Conservation (phyloP, 2,797 vertebrate genomes). For the Kryptolebias ocellatus region DNA sequence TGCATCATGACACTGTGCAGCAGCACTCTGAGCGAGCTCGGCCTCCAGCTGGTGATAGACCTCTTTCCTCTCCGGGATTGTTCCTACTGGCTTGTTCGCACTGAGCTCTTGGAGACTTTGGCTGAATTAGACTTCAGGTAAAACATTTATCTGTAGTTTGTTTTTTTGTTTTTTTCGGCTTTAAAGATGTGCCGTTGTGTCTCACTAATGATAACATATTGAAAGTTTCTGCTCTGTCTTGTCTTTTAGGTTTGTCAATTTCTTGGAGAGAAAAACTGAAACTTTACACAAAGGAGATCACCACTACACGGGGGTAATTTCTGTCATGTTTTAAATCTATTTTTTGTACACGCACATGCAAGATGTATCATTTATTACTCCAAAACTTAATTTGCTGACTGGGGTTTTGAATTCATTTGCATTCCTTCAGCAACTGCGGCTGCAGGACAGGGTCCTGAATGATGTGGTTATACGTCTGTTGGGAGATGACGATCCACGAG, state of each 20-base stretch:
- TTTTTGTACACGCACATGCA: background rate
- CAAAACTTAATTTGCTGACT: background rate
- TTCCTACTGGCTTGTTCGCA: constrained; percentile 96
- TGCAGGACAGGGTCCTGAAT: constrained; percentile 91
- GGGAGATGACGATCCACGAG: constrained; percentile 95
- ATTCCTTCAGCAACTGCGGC: constrained; percentile 82
- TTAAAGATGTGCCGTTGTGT: background rate
- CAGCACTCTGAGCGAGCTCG: constrained; percentile 90
- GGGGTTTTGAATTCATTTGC: background rate
- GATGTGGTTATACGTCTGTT: constrained; percentile 89
- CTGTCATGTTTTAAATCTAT: background rate
- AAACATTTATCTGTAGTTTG: constrained; percentile 1
- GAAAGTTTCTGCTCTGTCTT: background rate
- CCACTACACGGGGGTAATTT: constrained; percentile 92
- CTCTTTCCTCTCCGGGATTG: constrained; percentile 89
- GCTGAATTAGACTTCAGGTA: constrained; percentile 96
- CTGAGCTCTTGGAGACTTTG: constrained; percentile 93
- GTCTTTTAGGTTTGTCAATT: constrained; percentile 86
- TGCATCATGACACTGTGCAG: constrained; percentile 89
- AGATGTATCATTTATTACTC: background rate
- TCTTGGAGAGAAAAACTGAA: constrained; percentile 90
- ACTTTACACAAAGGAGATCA: constrained; percentile 90
- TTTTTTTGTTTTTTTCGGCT: background rate
- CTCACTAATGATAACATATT: background rate
- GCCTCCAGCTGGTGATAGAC: constrained; percentile 90